Base-by-base conservation (phyloP, 2,888 invertebrate genomes). In the Agelastica alni region DNA sequence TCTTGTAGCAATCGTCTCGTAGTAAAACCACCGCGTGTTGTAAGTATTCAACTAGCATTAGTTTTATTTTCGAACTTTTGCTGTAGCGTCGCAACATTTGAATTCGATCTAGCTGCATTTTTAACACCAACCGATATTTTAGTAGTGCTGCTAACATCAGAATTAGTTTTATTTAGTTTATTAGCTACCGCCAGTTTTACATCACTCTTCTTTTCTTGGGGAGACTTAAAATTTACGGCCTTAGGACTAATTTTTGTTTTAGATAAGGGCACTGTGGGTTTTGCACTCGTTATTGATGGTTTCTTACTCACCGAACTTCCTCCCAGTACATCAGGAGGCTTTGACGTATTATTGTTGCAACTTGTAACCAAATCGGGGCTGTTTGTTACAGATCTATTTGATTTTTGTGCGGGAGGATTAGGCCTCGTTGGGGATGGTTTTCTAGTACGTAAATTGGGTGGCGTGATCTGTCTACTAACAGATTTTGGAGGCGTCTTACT, bases 321-420 rank as follows among this genome's bases (percentile, higher is more conserved):
- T 51, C 81, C 83, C 16, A 85, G 77, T n/a, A 85, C 82, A 65
- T 84, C 85, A 0, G 85, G 84, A 0, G 85, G 82, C 72, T 86
- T 85, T 0, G 79, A 75, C 13, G 77, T 78, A 9, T 74, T 70
- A 18, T 80, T 65, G 34, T 63, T 83, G 69, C 88, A 88, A 67
- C 88, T 88, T 0, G 87, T 86, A 2, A 88, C 88, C 20, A 89
- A 74, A 69, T 89, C 88, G 0, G 88, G 88, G 71, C 87, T 87
- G 66, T 87, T 88, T 26, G 72, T 56, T 66, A 68, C 66, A 3
- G 70, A 67, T 45, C 74, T 77, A 2, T 76, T 66, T 13, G 63
- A 60, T 54, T 59, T 61, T 17, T 62, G 53, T 28, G 64, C 56
- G 10, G 64, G 62, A 12, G 65, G 51, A 1, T 64, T 53, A 0